Percentiles rank a stretch among this genome's conserved stretches.
Conservation (phyloP, 2,797 vertebrate genomes). For the Macrochelys suwanniensis region DNA sequence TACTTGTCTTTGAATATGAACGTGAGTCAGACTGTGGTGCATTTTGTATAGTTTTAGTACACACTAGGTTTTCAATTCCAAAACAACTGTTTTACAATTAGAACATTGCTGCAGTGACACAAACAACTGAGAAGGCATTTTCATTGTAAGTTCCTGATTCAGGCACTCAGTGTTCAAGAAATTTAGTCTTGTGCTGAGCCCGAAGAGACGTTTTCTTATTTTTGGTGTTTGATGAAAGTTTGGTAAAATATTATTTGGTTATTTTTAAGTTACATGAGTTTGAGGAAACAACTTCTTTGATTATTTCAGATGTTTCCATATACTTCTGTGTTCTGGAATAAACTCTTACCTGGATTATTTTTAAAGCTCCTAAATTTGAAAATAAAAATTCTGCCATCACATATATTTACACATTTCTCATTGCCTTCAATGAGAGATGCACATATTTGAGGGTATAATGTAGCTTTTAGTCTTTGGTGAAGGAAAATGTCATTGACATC, state of each 20-base stretch:
- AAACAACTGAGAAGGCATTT: background rate
- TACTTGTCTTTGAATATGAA: background rate
- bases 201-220: background rate
- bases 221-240: background rate
- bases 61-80: background rate
- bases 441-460: background rate
- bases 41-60: background rate
- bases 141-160: background rate
- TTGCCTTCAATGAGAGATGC: background rate
- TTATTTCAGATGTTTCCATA: constrained; percentile 1
- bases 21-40: background rate
- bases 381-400: constrained; percentile 46
- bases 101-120: background rate
- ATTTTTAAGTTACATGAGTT: background rate
- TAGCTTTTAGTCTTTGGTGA: background rate
- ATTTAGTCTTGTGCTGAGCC: background rate
- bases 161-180: background rate
- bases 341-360: constrained; percentile 33
- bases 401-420: constrained; percentile 49
- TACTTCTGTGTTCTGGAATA: constrained; percentile 38
- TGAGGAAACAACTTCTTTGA: background rate
- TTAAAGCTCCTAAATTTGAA: constrained; percentile 40
- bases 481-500: background rate
- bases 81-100: fast-evolving
- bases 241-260: background rate